Evolutionary conservation across 2,888 invertebrate species (phyloP).

Genomic region (Conistra vaccinii): DNA sequence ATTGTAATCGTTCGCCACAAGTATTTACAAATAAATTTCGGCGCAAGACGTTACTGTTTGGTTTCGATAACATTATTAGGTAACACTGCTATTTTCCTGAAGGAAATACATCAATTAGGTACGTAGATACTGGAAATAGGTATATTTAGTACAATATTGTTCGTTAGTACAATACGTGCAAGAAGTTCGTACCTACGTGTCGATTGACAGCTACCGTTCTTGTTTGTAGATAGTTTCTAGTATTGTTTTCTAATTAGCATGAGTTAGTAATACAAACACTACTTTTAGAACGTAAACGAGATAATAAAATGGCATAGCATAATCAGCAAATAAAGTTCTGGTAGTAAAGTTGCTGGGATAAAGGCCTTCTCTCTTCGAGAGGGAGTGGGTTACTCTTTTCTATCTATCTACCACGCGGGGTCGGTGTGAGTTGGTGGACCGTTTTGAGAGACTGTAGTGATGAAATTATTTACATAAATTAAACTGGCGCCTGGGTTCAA

Average conservation of each 20-base stretch:
- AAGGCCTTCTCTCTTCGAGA: too few relatives aligned
- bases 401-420: too few relatives aligned
- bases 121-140: slow-evolving; percentile 7
- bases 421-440: too few relatives aligned
- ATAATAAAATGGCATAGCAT: background rate
- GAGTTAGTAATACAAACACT: background rate
- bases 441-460: too few relatives aligned
- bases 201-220: slow-evolving; percentile 2
- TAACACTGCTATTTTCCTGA: slow-evolving; percentile 15
- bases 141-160: background rate
- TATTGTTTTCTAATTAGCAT: slow-evolving; percentile 2
- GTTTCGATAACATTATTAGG: slow-evolving; percentile 15
- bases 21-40: slow-evolving; percentile 33
- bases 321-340: too few relatives aligned
- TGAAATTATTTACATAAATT: too few relatives aligned
- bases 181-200: slow-evolving; percentile 22
- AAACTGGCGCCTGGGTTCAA: too few relatives aligned
- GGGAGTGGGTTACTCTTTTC: too few relatives aligned
- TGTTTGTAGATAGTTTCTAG: background rate
- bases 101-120: slow-evolving; percentile 34
- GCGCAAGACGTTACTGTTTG: slow-evolving; percentile 8
- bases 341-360: too few relatives aligned
- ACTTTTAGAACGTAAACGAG: too few relatives aligned
- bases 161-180: background rate
- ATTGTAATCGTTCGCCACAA: slow-evolving; percentile 19